Conservation (phyloP, 1,140 invertebrate genomes). For the Ectropis grisescens region DNA sequence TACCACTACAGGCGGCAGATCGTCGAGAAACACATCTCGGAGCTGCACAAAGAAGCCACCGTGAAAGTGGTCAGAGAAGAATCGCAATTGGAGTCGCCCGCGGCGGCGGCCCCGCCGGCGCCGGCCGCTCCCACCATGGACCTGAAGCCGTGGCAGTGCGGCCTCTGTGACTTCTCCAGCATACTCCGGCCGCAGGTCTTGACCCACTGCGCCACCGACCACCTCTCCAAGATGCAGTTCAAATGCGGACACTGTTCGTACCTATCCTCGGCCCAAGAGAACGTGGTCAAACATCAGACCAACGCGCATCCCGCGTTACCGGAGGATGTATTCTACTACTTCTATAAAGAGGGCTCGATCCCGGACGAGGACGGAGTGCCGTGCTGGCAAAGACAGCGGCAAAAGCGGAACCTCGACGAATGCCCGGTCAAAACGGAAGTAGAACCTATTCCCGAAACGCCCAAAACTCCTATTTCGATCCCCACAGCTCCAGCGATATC, state of each 20-base stretch:
- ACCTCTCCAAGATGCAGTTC: constrained; percentile 76
- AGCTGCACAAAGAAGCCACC: constrained; percentile 75
- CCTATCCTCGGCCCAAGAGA: constrained; percentile 68
- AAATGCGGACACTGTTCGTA: constrained; percentile 77
- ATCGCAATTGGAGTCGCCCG: constrained; percentile 8
- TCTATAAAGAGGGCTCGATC: constrained; percentile 42
- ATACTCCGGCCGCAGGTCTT: constrained; percentile 73
- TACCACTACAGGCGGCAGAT: constrained; percentile 74
- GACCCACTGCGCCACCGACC: constrained; percentile 69
- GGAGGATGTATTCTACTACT: constrained; percentile 46
- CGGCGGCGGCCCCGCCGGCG: not conserved
- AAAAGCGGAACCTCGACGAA: constrained; percentile 12
- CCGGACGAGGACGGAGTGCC: constrained; percentile 37
- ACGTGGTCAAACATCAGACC: constrained; percentile 71
- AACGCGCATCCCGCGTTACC: constrained; percentile 30
- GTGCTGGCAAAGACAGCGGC: constrained; percentile 37
- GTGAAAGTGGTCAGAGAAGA: constrained; percentile 73
- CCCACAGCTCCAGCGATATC: not conserved
- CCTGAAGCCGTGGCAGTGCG: constrained; percentile 78
- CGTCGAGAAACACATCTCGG: constrained; percentile 76
- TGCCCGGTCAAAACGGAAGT: constrained; percentile 31
- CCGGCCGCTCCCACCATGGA: constrained; percentile 47
- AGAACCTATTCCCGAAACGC: constrained; percentile 1
- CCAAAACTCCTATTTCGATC: constrained; percentile 1
- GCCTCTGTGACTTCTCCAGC: constrained; percentile 75